Base-by-base conservation (phyloP, 2,888 invertebrate species). In the Drosophila ustulata region DNA sequence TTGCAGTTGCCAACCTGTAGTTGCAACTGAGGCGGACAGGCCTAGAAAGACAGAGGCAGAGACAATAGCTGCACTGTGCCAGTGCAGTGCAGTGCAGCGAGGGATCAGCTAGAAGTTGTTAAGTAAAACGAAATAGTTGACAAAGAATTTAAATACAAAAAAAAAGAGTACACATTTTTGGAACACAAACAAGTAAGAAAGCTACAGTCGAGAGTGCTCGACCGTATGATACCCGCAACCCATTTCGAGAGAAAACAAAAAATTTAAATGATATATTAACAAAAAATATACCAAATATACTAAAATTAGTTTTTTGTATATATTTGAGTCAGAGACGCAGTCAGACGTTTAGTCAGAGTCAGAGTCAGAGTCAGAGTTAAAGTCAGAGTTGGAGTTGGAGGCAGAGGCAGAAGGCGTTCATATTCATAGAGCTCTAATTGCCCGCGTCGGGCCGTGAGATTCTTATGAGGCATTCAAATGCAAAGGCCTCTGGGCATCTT, bases 341-440 rank as follows among this genome's bases (percentile, higher is more conserved):
- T 43, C 62, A 70, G 65, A 46, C 72, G 72, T 57, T 39, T 37
- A 50, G 52, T 30, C 43, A n/a, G 52, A 52, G 39, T n/a, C n/a
- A n/a, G n/a, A n/a, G n/a, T n/a, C n/a, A n/a, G n/a, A n/a, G n/a
- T 18, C 18, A 41, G 39, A 41, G 26, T 41, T 4, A 13, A 4
- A 52, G 51, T 52, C 9, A 34, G 4, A 50, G 32, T 32, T 11
- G 3, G 3, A 34, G 50, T 34, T 39, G 23, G 18, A 28, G 28
- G 28, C n/a, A 1, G 26, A 57, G 52, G 30, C 47, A 45, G 49
- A 66, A 52, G 76, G 74, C 74, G 74, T 74, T 74, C 74, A 78
- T 74, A 78, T 78, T 78, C 46, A 56, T 80, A 70, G 26, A 70
- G 26, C 57, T 75, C 72, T 88, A 88, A 82, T 85, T 82, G 81